Evolutionary conservation across 2,888 invertebrate genomes (phyloP).

Genomic region (Smittia sp.): DNA sequence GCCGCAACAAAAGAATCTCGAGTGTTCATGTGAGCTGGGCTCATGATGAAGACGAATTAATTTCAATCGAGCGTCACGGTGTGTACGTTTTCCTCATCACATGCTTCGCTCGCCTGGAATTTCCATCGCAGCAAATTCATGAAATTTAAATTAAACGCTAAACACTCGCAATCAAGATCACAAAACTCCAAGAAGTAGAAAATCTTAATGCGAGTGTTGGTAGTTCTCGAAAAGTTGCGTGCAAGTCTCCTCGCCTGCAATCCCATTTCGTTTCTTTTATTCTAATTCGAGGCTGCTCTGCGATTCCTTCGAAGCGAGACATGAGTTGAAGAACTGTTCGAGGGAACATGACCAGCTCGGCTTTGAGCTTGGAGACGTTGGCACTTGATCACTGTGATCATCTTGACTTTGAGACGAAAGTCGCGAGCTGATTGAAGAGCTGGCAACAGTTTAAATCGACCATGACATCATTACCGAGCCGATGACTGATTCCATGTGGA

Average conservation of each 20-base stretch:
- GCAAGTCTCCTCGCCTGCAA: too few species aligned
- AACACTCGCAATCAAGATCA: slow-evolving; percentile 21
- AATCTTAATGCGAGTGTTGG: not conserved
- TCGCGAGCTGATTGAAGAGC: too few species aligned
- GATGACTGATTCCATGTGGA: not conserved
- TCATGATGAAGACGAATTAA: not conserved
- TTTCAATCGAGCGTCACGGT: slow-evolving; percentile 8
- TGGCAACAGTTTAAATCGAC: not conserved
- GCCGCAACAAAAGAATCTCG: not conserved
- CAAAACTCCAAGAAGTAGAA: not conserved
- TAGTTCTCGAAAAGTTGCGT: too few species aligned
- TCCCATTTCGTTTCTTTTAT: too few species aligned
- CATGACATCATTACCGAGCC: slow-evolving; percentile 11
- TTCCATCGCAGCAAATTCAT: not conserved
- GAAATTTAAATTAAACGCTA: slow-evolving; percentile 26
- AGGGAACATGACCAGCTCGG: too few species aligned
- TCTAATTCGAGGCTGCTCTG: too few species aligned
- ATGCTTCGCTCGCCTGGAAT: not conserved
- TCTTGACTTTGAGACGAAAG: too few species aligned
- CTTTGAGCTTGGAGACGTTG: too few species aligned
- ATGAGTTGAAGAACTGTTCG: too few species aligned
- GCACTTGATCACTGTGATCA: too few species aligned
- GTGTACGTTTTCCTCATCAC: slow-evolving; percentile 2
- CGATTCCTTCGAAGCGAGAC: too few species aligned
- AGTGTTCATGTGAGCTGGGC: not conserved